Evolutionary conservation across 1,140 invertebrate genomes (phyloP).

Genomic region (Homarus americanus): DNA sequence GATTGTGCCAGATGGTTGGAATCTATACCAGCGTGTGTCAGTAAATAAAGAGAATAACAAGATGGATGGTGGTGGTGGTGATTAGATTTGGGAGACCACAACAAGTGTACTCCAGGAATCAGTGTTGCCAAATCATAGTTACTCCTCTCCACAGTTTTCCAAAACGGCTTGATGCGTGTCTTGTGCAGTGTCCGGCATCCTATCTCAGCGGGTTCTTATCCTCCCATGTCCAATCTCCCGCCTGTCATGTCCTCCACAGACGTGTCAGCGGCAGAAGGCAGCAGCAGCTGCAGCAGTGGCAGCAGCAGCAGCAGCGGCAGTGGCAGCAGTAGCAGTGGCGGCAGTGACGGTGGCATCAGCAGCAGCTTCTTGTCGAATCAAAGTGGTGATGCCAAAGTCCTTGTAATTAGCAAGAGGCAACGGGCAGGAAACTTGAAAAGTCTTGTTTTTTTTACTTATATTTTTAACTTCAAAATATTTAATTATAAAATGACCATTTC

Average conservation of each 20-base stretch:
- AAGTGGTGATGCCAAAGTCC: constrained; percentile 31
- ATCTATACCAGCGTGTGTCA: too few relatives aligned
- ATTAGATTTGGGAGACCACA: too few relatives aligned
- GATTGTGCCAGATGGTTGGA: too few relatives aligned
- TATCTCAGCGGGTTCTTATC: constrained; percentile 44
- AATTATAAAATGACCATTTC: constrained; percentile 31
- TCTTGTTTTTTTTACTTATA: not conserved
- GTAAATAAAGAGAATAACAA: too few relatives aligned
- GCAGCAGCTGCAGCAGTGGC: constrained; percentile 9
- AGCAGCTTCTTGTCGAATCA: constrained; percentile 47
- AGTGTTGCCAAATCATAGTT: too few relatives aligned
- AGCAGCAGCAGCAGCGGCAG: too few relatives aligned
- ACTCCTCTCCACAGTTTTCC: not conserved
- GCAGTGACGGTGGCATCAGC: too few relatives aligned
- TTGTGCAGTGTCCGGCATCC: constrained; percentile 40
- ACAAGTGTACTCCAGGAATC: too few relatives aligned
- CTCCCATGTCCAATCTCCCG: constrained; percentile 65
- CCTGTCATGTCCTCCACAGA: constrained; percentile 60
- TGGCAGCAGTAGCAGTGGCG: too few relatives aligned
- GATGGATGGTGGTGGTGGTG: too few relatives aligned
- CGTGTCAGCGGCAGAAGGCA: constrained; percentile 52
- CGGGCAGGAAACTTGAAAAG: not conserved
- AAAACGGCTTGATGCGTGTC: constrained; percentile 56
- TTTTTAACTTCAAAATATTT: not conserved
- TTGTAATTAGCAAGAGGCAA: constrained; percentile 45